These are phyloP conservation scores for Diplodus puntazzo DNA, from an alignment of 2,797 vertebrate genomes.

Conservation along the genomic window DNA sequence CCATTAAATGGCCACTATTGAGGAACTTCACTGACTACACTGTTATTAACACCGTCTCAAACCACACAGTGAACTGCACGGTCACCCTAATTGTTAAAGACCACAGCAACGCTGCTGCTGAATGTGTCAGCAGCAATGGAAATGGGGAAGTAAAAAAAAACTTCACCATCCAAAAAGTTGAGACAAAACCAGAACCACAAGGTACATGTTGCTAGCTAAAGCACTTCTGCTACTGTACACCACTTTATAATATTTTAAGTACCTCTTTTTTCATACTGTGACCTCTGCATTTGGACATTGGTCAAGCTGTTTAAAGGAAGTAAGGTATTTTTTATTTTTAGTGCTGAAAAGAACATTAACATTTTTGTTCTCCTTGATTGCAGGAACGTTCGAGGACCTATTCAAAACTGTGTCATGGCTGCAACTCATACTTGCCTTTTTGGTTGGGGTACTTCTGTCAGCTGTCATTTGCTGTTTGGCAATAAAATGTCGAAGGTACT, in stretches of 20 bases:
- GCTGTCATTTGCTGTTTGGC: slow-evolving; percentile 50
- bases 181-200: fast-evolving
- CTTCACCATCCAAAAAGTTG: neutral
- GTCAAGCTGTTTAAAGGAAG: neutral
- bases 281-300: neutral
- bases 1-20: slow-evolving; percentile 63
- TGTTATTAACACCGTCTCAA: slow-evolving; percentile 1
- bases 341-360: fast-evolving
- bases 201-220: slow-evolving; percentile 17
- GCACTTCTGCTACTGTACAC: neutral
- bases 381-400: neutral
- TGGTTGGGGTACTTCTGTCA: slow-evolving; percentile 60
- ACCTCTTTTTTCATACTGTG: neutral
- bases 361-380: neutral
- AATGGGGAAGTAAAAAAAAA: slow-evolving; percentile 17
- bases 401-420: neutral
- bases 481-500: slow-evolving; percentile 62
- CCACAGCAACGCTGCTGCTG: neutral
- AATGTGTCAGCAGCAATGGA: slow-evolving; percentile 49
- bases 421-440: slow-evolving; percentile 55
- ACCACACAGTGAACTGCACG: slow-evolving; percentile 44
- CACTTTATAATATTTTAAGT: neutral
- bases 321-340: neutral
- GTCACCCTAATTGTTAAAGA: slow-evolving; percentile 6
- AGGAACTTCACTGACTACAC: slow-evolving; percentile 14